Evolutionary conservation across 2,888 invertebrate genomes (phyloP).

Genomic region (Bombylius discolor): DNA sequence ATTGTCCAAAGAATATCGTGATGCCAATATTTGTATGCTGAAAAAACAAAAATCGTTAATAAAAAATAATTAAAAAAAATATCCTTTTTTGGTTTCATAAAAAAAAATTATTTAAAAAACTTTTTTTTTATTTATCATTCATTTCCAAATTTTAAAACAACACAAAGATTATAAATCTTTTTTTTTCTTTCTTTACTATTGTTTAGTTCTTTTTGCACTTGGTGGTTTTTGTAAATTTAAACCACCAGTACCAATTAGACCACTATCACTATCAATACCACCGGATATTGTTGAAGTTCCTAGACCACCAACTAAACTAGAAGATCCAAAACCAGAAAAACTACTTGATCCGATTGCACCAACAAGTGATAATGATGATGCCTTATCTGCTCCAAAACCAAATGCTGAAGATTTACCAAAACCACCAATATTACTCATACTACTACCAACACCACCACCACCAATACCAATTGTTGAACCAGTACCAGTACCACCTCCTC

Average conservation of each 20-base stretch:
- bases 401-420: constrained; percentile 24
- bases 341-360: constrained; percentile 1
- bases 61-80: too few relatives aligned
- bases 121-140: too few relatives aligned
- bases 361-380: neutral
- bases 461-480: constrained; percentile 27
- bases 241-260: neutral
- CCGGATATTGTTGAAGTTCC: constrained; percentile 1
- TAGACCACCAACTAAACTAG: constrained; percentile 13
- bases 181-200: constrained; percentile 36
- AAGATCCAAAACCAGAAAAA: constrained; percentile 1
- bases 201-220: constrained; percentile 54
- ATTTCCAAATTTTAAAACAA: too few relatives aligned
- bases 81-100: too few relatives aligned
- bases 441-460: neutral
- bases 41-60: too few relatives aligned
- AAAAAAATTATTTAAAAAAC: too few relatives aligned
- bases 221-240: constrained; percentile 64
- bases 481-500: neutral
- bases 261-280: neutral
- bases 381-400: neutral
- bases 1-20: too few relatives aligned
- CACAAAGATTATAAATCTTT: too few relatives aligned
- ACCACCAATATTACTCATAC: constrained; percentile 17
- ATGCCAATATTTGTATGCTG: too few relatives aligned